Base-by-base conservation (phyloP, 2,888 invertebrate genomes). In the Andrena bicolor region DNA sequence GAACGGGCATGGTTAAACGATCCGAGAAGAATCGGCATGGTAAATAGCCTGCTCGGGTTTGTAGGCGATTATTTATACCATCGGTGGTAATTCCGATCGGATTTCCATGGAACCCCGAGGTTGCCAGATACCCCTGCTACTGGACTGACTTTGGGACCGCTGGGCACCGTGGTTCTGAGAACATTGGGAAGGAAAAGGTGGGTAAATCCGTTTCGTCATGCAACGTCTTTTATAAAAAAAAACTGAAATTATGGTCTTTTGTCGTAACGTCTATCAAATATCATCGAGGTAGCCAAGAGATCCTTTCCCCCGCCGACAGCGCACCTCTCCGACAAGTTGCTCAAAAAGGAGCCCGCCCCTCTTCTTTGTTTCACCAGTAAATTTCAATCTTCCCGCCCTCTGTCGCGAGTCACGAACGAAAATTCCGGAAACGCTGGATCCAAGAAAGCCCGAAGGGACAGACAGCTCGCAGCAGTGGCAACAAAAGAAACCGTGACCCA, bases 1-100 rank as follows among this genome's bases (percentile, higher is more conserved):
- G 86, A 88, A 88, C 86, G 88, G 76, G 72, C 85, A 80, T 28
- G 71, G 88, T 86, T 87, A 86, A 87, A 87, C 86, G 86, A 86
- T 86, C 76, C 79, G 69, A 76, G 86, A 76, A 76, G 78, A 85
- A 77, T 87, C 81, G 77, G 73, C 74, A 76, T 79, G 78, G 88
- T 82, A 86, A 87, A 86, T 84, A 87, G 84, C 86, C 79, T 76
- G 88, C 76, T 79, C 76, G 65, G 20, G 20, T 61, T 79, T 74
- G 80, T 77, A 61, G 76, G 76, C 76, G 65, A 82, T 88, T 88
- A 88, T 87, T 87, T 88, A 88, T 82, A 76, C 53, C 76, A 71
- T 23, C 48, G 72, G 20, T 28, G 69, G 64, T 76, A 73, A 86
- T 84, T 79, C 81, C 20, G 82, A 76, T 73, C 64, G 66, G 66